These are phyloP conservation scores for Sebastes oblongus DNA, from an alignment of 2,797 vertebrate species.

Conservation along the genomic window DNA sequence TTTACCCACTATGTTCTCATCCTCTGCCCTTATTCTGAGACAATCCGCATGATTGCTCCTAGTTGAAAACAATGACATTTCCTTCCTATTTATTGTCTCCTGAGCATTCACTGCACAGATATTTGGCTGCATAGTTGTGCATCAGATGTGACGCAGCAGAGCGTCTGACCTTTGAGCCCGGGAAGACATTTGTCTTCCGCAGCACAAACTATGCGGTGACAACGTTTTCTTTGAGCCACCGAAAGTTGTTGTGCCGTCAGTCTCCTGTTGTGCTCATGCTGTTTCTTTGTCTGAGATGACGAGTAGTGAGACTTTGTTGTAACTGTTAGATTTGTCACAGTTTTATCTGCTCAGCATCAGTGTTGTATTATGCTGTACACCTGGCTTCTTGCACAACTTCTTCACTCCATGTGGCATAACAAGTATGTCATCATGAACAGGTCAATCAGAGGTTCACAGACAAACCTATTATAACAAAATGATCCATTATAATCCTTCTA, in stretches of 20 bases:
- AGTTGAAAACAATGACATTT: slow-evolving; percentile 42
- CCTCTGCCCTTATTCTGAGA: slow-evolving; percentile 55
- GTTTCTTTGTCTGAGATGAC: slow-evolving; percentile 54
- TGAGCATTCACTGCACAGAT: slow-evolving; percentile 38
- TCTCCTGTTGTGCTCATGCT: slow-evolving; percentile 54
- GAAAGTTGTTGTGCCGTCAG: slow-evolving; percentile 56
- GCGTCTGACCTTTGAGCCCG: slow-evolving; percentile 73
- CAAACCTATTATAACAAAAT: background rate
- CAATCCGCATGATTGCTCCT: slow-evolving; percentile 67
- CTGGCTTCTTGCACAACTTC: slow-evolving; percentile 33
- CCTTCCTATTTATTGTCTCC: slow-evolving; percentile 47
- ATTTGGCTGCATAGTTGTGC: slow-evolving; percentile 24
- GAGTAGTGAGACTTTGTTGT: slow-evolving; percentile 16
- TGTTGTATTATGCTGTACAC: slow-evolving; percentile 7
- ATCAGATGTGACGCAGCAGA: slow-evolving; percentile 70
- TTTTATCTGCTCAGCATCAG: slow-evolving; percentile 43
- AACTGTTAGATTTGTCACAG: slow-evolving; percentile 20
- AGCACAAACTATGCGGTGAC: slow-evolving; percentile 48
- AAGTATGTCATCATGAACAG: background rate
- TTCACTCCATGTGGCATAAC: background rate
- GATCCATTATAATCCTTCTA: background rate
- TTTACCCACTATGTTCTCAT: slow-evolving; percentile 40
- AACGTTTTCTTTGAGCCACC: slow-evolving; percentile 66
- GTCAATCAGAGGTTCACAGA: background rate
- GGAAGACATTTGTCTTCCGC: slow-evolving; percentile 79